These are phyloP conservation scores for Mastomys coucha DNA, from an alignment of 2,113 vertebrate genomes.

Conservation along the genomic window DNA sequence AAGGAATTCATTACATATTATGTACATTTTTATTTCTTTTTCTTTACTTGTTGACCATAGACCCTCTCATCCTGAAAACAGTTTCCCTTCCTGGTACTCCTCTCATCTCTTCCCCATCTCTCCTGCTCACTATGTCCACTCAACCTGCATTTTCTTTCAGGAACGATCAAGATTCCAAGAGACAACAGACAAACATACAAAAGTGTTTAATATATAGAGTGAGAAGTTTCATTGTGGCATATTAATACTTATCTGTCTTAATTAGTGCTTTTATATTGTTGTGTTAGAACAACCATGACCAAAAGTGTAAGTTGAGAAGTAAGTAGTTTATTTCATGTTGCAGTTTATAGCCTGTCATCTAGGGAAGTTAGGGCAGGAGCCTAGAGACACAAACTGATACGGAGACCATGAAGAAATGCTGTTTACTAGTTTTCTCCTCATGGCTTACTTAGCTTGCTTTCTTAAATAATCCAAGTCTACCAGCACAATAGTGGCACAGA, in stretches of 20 bases:
- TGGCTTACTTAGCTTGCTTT: background rate
- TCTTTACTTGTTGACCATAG: background rate
- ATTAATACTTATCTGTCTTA: background rate
- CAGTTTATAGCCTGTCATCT: background rate
- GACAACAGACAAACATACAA: background rate
- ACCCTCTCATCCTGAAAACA: background rate
- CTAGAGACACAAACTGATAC: background rate
- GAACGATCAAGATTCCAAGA: background rate
- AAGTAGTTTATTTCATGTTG: background rate
- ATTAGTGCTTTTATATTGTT: background rate
- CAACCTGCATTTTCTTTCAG: background rate
- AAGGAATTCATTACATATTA: background rate
- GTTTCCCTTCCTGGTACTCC: background rate
- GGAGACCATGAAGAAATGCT: background rate
- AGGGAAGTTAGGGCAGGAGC: background rate
- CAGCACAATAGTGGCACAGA: background rate
- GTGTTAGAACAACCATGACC: background rate
- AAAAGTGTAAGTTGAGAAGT: background rate
- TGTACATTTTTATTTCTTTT: background rate
- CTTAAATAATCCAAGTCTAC: background rate
- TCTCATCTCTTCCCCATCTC: background rate
- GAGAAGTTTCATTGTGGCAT: background rate
- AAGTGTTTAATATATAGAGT: background rate
- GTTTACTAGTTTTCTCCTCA: background rate
- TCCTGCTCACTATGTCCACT: background rate